Evolutionary conservation across 2,797 vertebrate genomes (phyloP).

Genomic region (Semaprochilodus insignis): DNA sequence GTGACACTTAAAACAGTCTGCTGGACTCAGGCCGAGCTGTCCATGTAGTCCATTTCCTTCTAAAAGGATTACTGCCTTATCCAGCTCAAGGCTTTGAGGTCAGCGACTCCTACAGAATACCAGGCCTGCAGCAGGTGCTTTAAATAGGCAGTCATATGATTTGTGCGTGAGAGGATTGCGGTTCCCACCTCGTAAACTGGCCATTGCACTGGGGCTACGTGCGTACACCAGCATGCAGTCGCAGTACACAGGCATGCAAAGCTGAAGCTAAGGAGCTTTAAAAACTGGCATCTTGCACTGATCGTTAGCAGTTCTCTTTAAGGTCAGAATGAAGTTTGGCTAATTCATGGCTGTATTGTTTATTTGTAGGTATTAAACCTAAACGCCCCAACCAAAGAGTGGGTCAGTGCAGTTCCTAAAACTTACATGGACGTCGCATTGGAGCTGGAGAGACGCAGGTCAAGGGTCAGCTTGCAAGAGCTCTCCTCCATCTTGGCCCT

Average conservation of each 20-base stretch:
- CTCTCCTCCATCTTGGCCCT: conserved; percentile 83
- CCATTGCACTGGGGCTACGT: not conserved
- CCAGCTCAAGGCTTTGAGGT: conserved; percentile 27
- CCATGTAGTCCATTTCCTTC: conserved; percentile 23
- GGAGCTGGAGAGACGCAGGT: conserved; percentile 91
- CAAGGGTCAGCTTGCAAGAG: conserved; percentile 88
- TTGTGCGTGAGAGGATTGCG: conserved; percentile 27
- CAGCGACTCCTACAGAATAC: conserved; percentile 34
- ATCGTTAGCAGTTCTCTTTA: not conserved
- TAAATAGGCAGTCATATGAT: conserved; percentile 47
- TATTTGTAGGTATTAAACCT: not conserved
- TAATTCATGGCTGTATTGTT: not conserved
- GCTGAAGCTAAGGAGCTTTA: conserved; percentile 6
- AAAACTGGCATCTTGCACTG: not conserved
- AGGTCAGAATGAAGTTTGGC: not conserved
- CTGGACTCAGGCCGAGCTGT: conserved; percentile 4
- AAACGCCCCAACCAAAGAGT: not conserved
- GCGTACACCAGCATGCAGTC: not conserved
- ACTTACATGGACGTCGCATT: conserved; percentile 95
- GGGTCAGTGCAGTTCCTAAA: not conserved
- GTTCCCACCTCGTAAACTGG: conserved; percentile 3
- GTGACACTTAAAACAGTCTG: not conserved
- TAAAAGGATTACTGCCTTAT: conserved; percentile 49
- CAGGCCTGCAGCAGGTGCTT: conserved; percentile 16
- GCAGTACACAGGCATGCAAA: not conserved